Conservation (phyloP, 2,113 vertebrate species). For the Nothocercus nigrocapillus region DNA sequence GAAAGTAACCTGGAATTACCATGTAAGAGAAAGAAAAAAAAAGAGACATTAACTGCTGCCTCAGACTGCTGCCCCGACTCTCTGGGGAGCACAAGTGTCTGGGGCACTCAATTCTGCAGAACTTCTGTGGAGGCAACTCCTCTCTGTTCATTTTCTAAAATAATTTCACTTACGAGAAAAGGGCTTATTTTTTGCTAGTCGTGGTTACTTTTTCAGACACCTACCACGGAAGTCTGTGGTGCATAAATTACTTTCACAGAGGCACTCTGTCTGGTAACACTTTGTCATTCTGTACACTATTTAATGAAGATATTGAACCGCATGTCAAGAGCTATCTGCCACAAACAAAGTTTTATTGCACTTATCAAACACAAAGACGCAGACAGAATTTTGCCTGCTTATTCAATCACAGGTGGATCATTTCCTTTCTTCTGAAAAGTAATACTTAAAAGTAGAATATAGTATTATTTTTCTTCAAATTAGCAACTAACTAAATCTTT, state of each 20-base stretch:
- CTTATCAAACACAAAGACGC: background rate
- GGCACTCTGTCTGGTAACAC: background rate
- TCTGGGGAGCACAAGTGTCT: background rate
- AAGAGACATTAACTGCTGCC: background rate
- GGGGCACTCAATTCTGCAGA: background rate
- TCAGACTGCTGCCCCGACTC: background rate
- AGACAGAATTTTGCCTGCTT: background rate
- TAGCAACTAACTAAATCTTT: background rate
- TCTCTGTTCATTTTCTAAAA: background rate
- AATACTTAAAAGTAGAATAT: background rate
- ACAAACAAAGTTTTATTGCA: background rate
- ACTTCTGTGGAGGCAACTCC: background rate
- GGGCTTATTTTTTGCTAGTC: background rate
- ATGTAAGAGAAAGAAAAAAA: background rate
- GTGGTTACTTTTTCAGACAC: background rate
- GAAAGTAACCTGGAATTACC: slow-evolving; percentile 85
- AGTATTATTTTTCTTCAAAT: background rate
- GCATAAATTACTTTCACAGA: background rate
- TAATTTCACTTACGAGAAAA: background rate
- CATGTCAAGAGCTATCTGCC: background rate
- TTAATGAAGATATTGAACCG: background rate
- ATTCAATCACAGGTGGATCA: background rate
- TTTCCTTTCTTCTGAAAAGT: slow-evolving; percentile 1
- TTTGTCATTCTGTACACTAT: background rate
- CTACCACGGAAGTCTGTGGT: background rate